These are phyloP conservation scores for Melanostoma mellinum DNA, from an alignment of 2,888 invertebrate genomes.

Conservation along the genomic window DNA sequence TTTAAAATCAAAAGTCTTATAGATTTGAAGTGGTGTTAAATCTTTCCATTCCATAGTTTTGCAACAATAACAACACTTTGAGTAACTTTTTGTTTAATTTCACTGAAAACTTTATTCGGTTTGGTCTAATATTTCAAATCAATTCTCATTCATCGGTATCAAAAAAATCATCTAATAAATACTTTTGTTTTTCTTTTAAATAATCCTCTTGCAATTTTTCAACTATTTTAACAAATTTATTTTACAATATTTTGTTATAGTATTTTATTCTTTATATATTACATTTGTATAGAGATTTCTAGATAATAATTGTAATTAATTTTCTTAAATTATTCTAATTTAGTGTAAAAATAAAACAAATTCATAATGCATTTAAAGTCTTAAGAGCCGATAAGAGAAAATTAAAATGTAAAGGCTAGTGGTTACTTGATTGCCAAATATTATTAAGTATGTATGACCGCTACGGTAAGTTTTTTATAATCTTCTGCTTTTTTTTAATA, in stretches of 20 bases:
- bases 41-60: not conserved
- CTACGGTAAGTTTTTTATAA: constrained; percentile 5
- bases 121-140: constrained; percentile 66
- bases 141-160: constrained; percentile 66
- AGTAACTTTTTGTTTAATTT: constrained; percentile 29
- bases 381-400: not conserved
- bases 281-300: constrained; percentile 23
- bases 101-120: constrained; percentile 64
- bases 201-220: constrained; percentile 41
- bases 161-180: constrained; percentile 63
- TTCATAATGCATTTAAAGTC: not conserved
- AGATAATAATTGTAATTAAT: not conserved
- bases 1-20: no score
- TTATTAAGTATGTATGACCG: constrained; percentile 13
- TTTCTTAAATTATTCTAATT: not conserved
- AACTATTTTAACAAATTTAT: constrained; percentile 48
- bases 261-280: constrained; percentile 10
- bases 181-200: constrained; percentile 27
- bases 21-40: not conserved
- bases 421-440: constrained; percentile 39
- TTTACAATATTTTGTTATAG: constrained; percentile 48
- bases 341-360: constrained; percentile 4
- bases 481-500: not conserved
- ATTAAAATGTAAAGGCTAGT: constrained; percentile 14
- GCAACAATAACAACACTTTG: not conserved